These are phyloP conservation scores for Calyptommatus sinebrachiatus DNA, from an alignment of 2,113 vertebrate genomes.

Conservation along the genomic window DNA sequence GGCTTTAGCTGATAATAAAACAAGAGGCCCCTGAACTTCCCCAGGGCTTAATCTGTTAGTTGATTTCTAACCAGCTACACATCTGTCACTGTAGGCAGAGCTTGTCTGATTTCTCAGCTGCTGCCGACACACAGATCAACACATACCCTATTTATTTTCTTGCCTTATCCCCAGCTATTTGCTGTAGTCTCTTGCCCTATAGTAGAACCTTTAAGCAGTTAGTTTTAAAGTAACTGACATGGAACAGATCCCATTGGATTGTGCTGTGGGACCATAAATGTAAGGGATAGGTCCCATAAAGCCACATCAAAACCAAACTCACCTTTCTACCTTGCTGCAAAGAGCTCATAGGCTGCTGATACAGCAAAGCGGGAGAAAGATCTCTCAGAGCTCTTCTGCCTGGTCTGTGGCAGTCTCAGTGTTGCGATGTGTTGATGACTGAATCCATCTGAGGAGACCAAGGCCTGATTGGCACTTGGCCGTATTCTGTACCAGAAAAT, in stretches of 20 bases:
- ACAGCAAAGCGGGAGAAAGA: too few relatives aligned
- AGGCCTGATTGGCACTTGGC: too few relatives aligned
- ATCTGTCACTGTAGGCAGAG: conserved; percentile 43
- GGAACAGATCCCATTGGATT: not conserved
- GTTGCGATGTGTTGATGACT: too few relatives aligned
- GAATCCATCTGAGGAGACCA: too few relatives aligned
- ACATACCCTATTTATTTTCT: not conserved
- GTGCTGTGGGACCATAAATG: too few relatives aligned
- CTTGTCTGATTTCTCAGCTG: not conserved
- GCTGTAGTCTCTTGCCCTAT: not conserved
- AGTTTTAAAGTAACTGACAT: not conserved
- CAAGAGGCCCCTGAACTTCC: not conserved
- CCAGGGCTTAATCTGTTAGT: conserved; percentile 52
- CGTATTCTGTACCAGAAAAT: too few relatives aligned
- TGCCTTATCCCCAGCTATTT: not conserved
- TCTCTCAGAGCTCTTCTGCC: too few relatives aligned
- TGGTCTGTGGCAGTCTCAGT: too few relatives aligned
- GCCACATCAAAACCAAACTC: not conserved
- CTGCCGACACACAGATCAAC: not conserved
- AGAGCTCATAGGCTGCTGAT: too few relatives aligned
- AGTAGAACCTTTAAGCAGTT: not conserved
- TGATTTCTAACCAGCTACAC: conserved; percentile 40
- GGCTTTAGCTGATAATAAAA: conserved; percentile 14
- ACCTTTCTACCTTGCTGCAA: too few relatives aligned
- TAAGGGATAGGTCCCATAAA: not conserved